phyloP scores from a whole-genome alignment of 2,888 invertebrate genomes.

The Agrenia bidenticulata region DNA sequence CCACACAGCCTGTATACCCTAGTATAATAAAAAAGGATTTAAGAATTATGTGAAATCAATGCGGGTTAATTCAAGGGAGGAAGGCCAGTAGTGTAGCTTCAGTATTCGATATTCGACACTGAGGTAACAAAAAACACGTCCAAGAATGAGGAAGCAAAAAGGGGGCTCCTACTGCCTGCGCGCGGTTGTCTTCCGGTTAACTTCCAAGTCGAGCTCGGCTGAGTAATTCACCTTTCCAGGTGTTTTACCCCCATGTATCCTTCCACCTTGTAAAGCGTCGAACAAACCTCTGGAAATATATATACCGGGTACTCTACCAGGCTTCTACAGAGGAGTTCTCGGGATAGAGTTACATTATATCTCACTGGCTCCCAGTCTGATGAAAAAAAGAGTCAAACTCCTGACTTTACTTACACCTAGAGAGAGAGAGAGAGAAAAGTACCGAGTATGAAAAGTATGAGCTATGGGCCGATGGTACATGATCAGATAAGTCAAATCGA shows the following conservation, averaged over 20 bases:
- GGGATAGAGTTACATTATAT: no score
- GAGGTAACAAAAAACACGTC: no score
- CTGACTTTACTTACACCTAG: neutral
- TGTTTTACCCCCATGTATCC: neutral
- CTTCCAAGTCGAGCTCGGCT: neutral
- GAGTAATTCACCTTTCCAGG: neutral
- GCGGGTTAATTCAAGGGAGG: slow-evolving; percentile 16
- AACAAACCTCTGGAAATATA: neutral
- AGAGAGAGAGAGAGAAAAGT: slow-evolving; percentile 19
- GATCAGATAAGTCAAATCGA: slow-evolving; percentile 6
- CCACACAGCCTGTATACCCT: no score
- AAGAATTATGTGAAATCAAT: slow-evolving; percentile 23
- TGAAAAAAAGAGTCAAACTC: no score
- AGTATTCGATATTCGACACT: no score
- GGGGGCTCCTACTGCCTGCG: slow-evolving; percentile 19
- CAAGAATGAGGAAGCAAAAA: no score
- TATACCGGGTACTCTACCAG: neutral
- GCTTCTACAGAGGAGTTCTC: no score
- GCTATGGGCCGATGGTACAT: neutral
- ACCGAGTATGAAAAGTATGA: slow-evolving; percentile 13
- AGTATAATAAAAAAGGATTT: no score
- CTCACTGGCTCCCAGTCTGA: no score
- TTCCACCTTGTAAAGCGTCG: neutral
- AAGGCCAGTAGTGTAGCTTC: no score
- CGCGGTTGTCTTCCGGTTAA: slow-evolving; percentile 31